Evolutionary conservation across 1,140 invertebrate species (phyloP).

Genomic region (Dendroctonus valens): DNA sequence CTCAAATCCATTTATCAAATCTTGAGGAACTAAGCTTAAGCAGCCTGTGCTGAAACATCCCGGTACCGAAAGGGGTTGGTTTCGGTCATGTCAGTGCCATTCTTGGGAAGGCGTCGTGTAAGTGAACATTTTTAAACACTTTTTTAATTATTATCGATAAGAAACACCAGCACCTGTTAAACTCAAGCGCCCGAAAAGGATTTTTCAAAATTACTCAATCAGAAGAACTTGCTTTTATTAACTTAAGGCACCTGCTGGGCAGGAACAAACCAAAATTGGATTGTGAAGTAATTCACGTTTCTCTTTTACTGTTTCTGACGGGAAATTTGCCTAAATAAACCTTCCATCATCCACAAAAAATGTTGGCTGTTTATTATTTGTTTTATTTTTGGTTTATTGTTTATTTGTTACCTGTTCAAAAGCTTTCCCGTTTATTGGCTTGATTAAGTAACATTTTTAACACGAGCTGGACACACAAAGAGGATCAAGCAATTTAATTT

Average conservation of each 20-base stretch:
- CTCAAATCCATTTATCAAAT: conserved; percentile 8
- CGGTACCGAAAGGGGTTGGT: not conserved
- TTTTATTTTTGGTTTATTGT: too few species aligned
- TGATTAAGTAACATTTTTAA: too few species aligned
- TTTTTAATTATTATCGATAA: not conserved
- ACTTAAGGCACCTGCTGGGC: not conserved
- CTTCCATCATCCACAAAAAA: too few species aligned
- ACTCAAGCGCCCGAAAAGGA: not conserved
- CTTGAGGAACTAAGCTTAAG: not conserved
- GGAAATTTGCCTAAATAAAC: too few species aligned
- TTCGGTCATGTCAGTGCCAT: conserved; percentile 17
- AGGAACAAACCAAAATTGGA: not conserved
- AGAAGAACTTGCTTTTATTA: too few species aligned
- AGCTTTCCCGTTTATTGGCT: too few species aligned
- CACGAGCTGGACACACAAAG: too few species aligned
- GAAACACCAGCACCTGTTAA: not conserved
- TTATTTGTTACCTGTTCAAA: too few species aligned
- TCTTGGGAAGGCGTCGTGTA: conserved; percentile 22
- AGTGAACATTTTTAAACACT: conserved; percentile 9
- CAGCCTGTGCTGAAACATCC: not conserved
- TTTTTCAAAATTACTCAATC: not conserved
- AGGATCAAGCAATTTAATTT: too few species aligned
- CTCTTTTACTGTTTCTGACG: too few species aligned
- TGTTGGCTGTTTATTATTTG: too few species aligned
- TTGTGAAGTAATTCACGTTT: not conserved